phyloP scores from a whole-genome alignment of 1,140 invertebrate genomes.

The Drosophila albomicans region DNA sequence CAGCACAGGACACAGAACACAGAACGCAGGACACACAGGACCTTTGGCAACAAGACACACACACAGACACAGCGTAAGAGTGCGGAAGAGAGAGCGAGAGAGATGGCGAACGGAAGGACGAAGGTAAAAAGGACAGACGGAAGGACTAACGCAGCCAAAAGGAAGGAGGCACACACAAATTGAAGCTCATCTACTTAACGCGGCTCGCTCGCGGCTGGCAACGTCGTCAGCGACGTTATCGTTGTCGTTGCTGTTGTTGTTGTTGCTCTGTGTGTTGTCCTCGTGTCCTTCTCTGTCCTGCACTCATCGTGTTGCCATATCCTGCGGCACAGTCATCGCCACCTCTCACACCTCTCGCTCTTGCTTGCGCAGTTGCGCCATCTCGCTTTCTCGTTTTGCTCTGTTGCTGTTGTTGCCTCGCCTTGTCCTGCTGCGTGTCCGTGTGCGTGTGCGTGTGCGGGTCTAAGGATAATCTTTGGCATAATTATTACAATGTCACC shows the following conservation, averaged over 20 bases:
- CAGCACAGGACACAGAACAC: constrained; percentile 7
- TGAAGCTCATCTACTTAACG: constrained; percentile 82
- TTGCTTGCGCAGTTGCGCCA: constrained; percentile 16
- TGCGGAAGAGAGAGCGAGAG: not conserved
- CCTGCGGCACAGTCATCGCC: constrained; percentile 70
- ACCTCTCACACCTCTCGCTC: constrained; percentile 48
- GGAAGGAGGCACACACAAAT: constrained; percentile 69
- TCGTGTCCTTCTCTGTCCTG: constrained; percentile 48
- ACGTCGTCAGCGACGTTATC: constrained; percentile 57
- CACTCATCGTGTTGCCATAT: constrained; percentile 66
- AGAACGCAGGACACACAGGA: constrained; percentile 21
- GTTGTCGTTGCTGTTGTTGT: constrained; percentile 10
- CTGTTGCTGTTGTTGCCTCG: constrained; percentile 7
- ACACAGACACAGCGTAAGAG: not conserved
- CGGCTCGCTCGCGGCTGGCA: constrained; percentile 75
- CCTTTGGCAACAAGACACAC: constrained; percentile 41
- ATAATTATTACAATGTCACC: constrained; percentile 83
- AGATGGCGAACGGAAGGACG: constrained; percentile 8
- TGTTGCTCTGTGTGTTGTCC: constrained; percentile 21
- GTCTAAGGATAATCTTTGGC: constrained; percentile 82
- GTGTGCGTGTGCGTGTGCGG: constrained; percentile 52
- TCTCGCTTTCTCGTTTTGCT: constrained; percentile 30
- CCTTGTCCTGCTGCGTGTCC: constrained; percentile 19
- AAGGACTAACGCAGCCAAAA: not conserved
- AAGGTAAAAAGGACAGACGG: constrained; percentile 22